Base-by-base conservation (phyloP, 2,888 invertebrate species). In the Cheilosia scutellata region DNA sequence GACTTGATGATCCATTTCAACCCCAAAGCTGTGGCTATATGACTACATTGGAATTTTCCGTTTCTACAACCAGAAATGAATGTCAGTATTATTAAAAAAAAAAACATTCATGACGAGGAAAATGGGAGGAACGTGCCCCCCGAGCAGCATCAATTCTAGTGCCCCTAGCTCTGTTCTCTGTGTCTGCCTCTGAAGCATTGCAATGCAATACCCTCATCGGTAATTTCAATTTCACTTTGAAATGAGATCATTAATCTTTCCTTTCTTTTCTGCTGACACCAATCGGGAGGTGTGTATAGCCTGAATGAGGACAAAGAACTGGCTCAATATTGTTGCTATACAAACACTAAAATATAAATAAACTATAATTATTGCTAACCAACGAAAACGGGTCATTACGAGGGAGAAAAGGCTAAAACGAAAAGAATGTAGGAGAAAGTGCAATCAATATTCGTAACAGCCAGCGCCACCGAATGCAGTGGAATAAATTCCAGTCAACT, bases 401-500 rank as follows among this genome's bases (percentile, higher is more conserved):
- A 33, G 20, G 37, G 37, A 11, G 37, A 33, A 33, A 9, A 33
- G 33, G 9, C 33, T 4, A 37, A 37, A 37, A 11, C 37, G 37
- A 37, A 37, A 37, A 37, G 11, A 11, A 11, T 37, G 37, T 37
- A 11, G 62, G 4, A 20, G 40, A 29, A 57, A 57, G 16, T 75
- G 47, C 74, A 75, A 75, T 75, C 74, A 49, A 75, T 75, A 75
- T 6, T 65, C 27, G 37, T 25, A 53, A 55, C 29, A 63, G 53
- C 13, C 29, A 63, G 53, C 13, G 74, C 74, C 63, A 65, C 37
- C 16, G 5, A 55, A 63, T 75, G 74, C 74, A 65, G 63, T 55
- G 33, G 44, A 75, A 75, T 75, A 75, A 75, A 75, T 75, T 63
- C 42, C 37, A 55, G 55, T 29, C 37, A 63, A 75, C 63, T 53